phyloP scores from a whole-genome alignment of 2,888 invertebrate species.

The Euspilapteryx auroguttella region DNA sequence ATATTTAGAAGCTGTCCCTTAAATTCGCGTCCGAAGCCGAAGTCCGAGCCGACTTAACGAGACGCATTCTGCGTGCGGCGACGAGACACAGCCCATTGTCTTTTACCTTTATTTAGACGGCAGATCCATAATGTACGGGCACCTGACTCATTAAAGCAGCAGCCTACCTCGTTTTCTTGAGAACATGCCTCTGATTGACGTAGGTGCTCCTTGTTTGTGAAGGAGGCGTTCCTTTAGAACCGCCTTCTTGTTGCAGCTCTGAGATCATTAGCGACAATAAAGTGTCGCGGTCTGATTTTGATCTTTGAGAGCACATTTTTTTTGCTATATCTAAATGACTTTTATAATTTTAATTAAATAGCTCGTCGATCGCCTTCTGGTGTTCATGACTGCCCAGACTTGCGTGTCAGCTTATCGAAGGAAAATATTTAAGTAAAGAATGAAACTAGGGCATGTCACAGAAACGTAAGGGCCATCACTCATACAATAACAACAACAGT shows the following conservation, averaged over 20 bases:
- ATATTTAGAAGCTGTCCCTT: slow-evolving; percentile 56
- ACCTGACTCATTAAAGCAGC: slow-evolving; percentile 8
- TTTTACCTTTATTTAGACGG: slow-evolving; percentile 21
- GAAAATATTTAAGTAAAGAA: neutral
- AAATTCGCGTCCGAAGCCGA: slow-evolving; percentile 39
- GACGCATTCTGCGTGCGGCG: slow-evolving; percentile 42
- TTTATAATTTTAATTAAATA: too few species aligned
- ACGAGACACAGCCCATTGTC: slow-evolving; percentile 28
- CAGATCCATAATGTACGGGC: slow-evolving; percentile 16
- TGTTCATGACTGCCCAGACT: too few species aligned
- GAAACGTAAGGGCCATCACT: slow-evolving; percentile 3
- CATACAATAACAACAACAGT: slow-evolving; percentile 3
- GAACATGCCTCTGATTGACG: too few species aligned
- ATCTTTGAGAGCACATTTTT: too few species aligned
- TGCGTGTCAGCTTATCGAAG: slow-evolving; percentile 1
- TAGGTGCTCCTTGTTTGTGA: too few species aligned
- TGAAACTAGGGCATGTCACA: neutral
- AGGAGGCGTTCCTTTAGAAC: too few species aligned
- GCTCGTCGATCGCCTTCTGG: too few species aligned
- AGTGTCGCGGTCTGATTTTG: too few species aligned
- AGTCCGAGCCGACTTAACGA: slow-evolving; percentile 52
- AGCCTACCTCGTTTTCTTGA: slow-evolving; percentile 6
- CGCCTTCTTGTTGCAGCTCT: too few species aligned
- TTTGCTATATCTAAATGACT: too few species aligned
- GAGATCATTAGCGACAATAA: too few species aligned